Conservation (phyloP, 2,888 invertebrate species). For the Xestia sexstrigata region DNA sequence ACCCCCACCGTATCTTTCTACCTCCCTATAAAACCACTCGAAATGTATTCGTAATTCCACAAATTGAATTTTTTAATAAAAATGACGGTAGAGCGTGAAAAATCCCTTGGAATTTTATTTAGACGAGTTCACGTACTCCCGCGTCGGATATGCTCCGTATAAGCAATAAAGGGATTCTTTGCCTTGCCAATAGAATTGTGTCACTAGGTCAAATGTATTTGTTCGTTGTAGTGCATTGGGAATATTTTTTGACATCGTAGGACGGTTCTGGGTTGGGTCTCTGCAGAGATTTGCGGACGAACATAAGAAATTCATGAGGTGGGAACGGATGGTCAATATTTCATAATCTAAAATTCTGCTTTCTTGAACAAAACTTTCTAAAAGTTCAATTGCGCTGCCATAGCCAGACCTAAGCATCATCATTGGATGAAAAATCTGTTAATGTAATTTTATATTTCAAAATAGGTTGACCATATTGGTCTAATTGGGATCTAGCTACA, state of each 20-base stretch:
- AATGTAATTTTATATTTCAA: too few species aligned
- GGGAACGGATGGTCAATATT: neutral
- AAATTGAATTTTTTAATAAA: constrained; percentile 60
- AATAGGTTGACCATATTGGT: neutral
- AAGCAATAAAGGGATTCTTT: constrained; percentile 76
- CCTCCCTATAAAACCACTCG: constrained; percentile 22
- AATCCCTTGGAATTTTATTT: constrained; percentile 61
- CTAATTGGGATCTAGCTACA: neutral
- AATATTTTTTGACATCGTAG: constrained; percentile 52
- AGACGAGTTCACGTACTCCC: constrained; percentile 57
- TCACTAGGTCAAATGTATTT: constrained; percentile 77
- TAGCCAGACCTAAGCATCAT: neutral
- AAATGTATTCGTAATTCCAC: constrained; percentile 43
- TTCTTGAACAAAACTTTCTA: neutral
- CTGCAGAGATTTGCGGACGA: constrained; percentile 17
- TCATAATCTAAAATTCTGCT: neutral
- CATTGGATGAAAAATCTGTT: neutral
- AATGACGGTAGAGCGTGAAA: constrained; percentile 47
- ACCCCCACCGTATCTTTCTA: neutral
- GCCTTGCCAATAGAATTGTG: constrained; percentile 66
- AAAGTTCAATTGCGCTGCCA: neutral
- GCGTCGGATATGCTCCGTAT: constrained; percentile 61
- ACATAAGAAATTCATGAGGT: neutral
- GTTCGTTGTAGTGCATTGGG: constrained; percentile 59
- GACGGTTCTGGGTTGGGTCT: constrained; percentile 18